Conservation (phyloP, 2,888 invertebrate genomes). For the Zaprionus bogoriensis region DNA sequence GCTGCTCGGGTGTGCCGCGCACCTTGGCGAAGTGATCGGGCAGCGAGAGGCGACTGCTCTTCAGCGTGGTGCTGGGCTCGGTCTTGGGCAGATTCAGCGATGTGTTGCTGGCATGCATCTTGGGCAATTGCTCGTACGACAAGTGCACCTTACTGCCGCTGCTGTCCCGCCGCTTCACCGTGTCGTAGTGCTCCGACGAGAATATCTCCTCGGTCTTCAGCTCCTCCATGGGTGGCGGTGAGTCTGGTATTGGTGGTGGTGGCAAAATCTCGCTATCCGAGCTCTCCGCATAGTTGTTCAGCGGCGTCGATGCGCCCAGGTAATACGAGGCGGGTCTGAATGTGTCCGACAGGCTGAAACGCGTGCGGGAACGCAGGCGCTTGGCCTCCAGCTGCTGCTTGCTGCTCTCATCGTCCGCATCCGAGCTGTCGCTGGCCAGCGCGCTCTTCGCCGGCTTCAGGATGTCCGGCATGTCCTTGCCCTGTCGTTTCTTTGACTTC, state of each 20-base stretch:
- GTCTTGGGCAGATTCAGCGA: constrained; percentile 79
- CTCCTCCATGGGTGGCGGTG: constrained; percentile 87
- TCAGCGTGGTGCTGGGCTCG: constrained; percentile 68
- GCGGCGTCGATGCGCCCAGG: constrained; percentile 87
- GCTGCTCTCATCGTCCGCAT: constrained; percentile 91
- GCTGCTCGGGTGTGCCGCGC: constrained; percentile 58
- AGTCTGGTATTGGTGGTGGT: constrained; percentile 90
- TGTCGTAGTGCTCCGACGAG: constrained; percentile 82
- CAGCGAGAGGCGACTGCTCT: constrained; percentile 81
- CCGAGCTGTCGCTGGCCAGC: constrained; percentile 86
- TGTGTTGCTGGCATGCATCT: constrained; percentile 82
- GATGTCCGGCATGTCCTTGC: constrained; percentile 86
- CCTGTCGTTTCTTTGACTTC: constrained; percentile 79
- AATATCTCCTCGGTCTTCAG: constrained; percentile 86
- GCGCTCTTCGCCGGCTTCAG: constrained; percentile 84
- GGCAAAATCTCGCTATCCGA: constrained; percentile 91
- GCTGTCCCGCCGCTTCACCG: constrained; percentile 80
- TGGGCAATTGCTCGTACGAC: constrained; percentile 81
- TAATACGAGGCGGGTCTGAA: constrained; percentile 95
- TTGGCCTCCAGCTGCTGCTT: constrained; percentile 89
- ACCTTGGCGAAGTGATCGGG: constrained; percentile 82
- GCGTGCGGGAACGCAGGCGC: constrained; percentile 87
- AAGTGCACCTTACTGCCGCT: constrained; percentile 75
- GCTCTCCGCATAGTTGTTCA: constrained; percentile 89
- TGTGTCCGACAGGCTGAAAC: constrained; percentile 93